Conservation (phyloP, 2,888 invertebrate species). For the Eristalis intricaria region DNA sequence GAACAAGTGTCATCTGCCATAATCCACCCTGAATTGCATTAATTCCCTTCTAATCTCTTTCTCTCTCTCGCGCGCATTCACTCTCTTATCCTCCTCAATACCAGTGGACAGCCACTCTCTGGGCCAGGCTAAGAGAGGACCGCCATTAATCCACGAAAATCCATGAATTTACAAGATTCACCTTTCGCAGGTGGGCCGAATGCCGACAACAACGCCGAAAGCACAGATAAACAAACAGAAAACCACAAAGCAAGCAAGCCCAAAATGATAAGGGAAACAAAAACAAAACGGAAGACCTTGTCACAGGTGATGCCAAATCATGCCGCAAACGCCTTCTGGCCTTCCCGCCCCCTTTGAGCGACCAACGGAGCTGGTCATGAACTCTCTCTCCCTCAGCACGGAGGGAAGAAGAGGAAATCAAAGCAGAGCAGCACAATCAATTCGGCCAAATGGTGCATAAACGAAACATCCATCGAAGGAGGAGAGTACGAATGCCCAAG, state of each 20-base stretch:
- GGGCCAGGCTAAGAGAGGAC: background rate
- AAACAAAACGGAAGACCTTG: background rate
- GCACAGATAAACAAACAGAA: constrained; percentile 25
- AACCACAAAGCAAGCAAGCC: constrained; percentile 22
- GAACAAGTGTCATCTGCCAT: background rate
- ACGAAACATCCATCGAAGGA: background rate
- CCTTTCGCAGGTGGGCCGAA: constrained; percentile 5
- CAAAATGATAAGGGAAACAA: background rate
- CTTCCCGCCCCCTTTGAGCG: background rate
- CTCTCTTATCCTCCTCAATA: background rate
- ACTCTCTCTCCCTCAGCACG: background rate
- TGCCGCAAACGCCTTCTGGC: background rate
- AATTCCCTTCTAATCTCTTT: background rate
- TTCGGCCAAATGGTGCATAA: constrained; percentile 27
- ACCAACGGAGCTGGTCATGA: background rate
- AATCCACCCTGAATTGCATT: background rate
- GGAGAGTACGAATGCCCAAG: background rate
- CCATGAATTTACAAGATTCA: constrained; percentile 20
- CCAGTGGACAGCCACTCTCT: background rate
- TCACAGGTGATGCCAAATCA: constrained; percentile 25
- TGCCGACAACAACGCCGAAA: background rate
- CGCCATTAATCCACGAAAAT: background rate
- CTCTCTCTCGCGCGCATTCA: background rate
- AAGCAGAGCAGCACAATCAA: constrained; percentile 25
- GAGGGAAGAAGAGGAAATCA: constrained; percentile 2